phyloP scores from a whole-genome alignment of 2,797 vertebrate genomes.

The Ambastaia sidthimunki region DNA sequence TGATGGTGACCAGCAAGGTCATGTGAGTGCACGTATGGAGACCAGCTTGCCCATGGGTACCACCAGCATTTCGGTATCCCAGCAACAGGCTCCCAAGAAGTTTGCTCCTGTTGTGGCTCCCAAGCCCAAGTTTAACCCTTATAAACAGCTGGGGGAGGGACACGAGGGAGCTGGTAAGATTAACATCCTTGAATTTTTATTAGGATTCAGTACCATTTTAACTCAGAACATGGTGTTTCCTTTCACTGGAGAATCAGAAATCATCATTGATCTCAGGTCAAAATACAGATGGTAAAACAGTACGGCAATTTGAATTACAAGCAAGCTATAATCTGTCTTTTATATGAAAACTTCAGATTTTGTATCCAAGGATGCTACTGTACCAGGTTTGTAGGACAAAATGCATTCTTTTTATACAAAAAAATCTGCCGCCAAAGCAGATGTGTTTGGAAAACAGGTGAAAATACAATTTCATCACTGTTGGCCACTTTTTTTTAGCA shows the following conservation, averaged over 20 bases:
- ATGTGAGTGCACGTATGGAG: conserved; percentile 93
- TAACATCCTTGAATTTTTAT: conserved; percentile 31
- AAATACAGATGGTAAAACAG: conserved; percentile 1
- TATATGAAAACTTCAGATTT: not conserved
- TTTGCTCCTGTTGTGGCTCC: conserved; percentile 95
- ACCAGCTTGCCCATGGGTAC: conserved; percentile 90
- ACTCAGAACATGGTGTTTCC: not conserved
- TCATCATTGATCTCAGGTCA: not conserved
- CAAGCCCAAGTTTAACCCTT: conserved; percentile 97
- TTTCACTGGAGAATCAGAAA: conserved; percentile 13
- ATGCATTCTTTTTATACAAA: no score
- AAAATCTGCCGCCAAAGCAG: no score
- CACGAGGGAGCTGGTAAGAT: conserved; percentile 81
- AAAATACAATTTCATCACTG: no score
- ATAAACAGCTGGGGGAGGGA: conserved; percentile 77
- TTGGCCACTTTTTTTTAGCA: no score
- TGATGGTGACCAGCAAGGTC: conserved; percentile 82
- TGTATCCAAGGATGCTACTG: conserved; percentile 2
- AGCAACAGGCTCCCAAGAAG: conserved; percentile 94
- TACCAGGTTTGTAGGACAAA: conserved; percentile 10
- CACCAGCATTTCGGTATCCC: conserved; percentile 93
- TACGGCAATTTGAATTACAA: conserved; percentile 1
- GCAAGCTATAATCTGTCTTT: conserved; percentile 8
- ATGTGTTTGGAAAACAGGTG: no score
- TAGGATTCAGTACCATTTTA: not conserved